phyloP scores from a whole-genome alignment of 2,888 invertebrate genomes.

The Eustalomyia histrio region DNA sequence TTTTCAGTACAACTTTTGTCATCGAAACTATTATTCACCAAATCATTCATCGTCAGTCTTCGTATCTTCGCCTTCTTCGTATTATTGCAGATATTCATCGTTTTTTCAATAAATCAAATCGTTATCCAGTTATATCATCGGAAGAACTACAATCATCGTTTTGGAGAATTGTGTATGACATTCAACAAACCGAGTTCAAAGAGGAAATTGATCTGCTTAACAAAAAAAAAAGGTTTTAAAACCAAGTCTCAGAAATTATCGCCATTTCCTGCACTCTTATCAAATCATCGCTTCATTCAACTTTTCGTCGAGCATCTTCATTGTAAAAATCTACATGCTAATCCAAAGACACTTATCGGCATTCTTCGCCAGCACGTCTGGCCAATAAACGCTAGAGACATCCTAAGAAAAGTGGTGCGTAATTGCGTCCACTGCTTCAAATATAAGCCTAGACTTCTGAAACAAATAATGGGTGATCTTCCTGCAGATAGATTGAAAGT shows the following conservation, averaged over 20 bases:
- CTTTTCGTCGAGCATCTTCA: too few species aligned
- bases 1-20: too few species aligned
- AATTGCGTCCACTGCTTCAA: slow-evolving; percentile 57
- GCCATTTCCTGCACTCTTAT: slow-evolving; percentile 67
- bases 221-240: background rate
- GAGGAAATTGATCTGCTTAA: background rate
- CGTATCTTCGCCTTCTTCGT: too few species aligned
- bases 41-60: too few species aligned
- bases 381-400: slow-evolving; percentile 41
- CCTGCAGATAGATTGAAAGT: too few species aligned
- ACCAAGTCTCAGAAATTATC: slow-evolving; percentile 6
- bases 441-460: slow-evolving; percentile 52
- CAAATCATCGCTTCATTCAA: too few species aligned
- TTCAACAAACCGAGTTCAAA: background rate
- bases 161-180: too few species aligned
- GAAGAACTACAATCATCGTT: background rate
- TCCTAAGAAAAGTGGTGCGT: slow-evolving; percentile 47
- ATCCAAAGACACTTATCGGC: too few species aligned
- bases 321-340: too few species aligned
- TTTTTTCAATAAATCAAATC: slow-evolving; percentile 7
- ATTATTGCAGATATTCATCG: slow-evolving; percentile 24
- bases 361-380: too few species aligned
- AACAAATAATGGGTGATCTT: too few species aligned
- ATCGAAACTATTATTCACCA: too few species aligned
- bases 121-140: background rate